Evolutionary conservation across 2,797 vertebrate species (phyloP), one percentile per base, ranked within the genome.

Genomic region (Sebastes goodei): DNA sequence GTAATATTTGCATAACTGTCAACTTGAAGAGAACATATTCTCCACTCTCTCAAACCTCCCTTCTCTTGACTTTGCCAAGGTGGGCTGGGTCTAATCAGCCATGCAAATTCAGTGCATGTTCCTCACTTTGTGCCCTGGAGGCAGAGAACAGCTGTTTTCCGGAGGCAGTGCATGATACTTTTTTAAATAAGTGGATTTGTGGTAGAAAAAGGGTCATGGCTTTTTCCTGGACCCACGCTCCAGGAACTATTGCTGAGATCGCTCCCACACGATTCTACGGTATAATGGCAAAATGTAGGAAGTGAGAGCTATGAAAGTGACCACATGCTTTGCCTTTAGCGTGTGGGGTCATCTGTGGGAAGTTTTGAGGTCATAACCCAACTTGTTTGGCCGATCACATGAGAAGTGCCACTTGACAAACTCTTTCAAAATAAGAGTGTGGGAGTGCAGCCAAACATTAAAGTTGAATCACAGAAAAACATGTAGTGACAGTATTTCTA

Each of bases 1-100:
- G 71, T 67, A 35, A 86, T 75, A 94, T 95, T 95, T 95, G 93
- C 93, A 94, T 94, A 94, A 95, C 94, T 92, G 93, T 92, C 90
- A 85, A 65, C 23, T 86, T 90, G 66, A 86, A 67, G 71, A 82
- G 78, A 87, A 86, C 59, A 76, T 32, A 15, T 72, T 79, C 10
- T 67, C 35, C 57, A 32, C 42, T 60, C 70, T 79, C 29, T 46
- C 61, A 33, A 60, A 80, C 61, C 70, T 88, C 81, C 17, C 65
- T 29, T 76, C 61, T 68, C 14, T 76, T 85, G 32, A 20, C 27
- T 65, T 84, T 84, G 80, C 83, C 84, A 90, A 53, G 10, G 70
- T 81, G n/a, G 88, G 86, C 10, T 59, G 46, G 32, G 27, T 30
- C 23, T 21, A 52, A 52, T 72, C 57, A 71, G 63, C 20, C 32